Percentiles rank a stretch among this genome's conserved stretches.
phyloP scores from a whole-genome alignment of 2,113 vertebrate genomes.

The Tenrec ecaudatus region DNA sequence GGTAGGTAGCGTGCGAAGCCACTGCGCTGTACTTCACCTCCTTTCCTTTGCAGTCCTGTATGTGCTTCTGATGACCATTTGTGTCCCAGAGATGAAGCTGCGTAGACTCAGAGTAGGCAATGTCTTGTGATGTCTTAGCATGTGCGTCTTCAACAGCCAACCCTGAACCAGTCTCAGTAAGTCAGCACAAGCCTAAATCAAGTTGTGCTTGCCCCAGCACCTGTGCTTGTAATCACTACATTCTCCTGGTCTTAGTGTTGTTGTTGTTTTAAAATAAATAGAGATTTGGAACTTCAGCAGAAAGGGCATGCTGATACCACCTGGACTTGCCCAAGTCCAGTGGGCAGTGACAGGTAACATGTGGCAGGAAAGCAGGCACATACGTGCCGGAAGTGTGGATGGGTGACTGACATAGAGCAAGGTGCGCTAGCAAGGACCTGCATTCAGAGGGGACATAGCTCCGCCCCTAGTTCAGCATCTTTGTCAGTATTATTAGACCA shows the following conservation, averaged over 20 bases:
- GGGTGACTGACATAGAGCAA: not conserved
- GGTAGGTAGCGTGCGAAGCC: not conserved
- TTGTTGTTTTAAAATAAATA: not conserved
- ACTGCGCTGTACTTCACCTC: not conserved
- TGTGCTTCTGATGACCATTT: not conserved
- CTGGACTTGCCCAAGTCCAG: not conserved
- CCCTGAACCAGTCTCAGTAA: not conserved
- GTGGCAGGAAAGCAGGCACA: not conserved
- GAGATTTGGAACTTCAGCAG: not conserved
- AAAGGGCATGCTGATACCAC: not conserved
- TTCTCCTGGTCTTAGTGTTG: not conserved
- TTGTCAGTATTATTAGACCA: not conserved
- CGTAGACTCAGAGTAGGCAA: not conserved
- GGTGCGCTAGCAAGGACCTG: not conserved
- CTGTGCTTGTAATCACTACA: not conserved
- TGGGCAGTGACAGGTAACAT: not conserved
- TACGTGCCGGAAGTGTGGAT: not conserved
- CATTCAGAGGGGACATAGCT: not conserved
- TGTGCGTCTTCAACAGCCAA: not conserved
- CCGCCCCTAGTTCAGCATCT: not conserved
- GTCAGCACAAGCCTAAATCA: too few relatives aligned
- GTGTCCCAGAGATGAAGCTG: not conserved
- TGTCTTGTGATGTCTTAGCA: not conserved
- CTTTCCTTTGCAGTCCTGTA: not conserved
- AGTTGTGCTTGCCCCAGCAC: not conserved